A percentile compares a stretch with the other conserved stretches of the same genome.
phyloP scores from a whole-genome alignment of 2,797 vertebrate genomes.

The Paramormyrops hopkinsi region DNA sequence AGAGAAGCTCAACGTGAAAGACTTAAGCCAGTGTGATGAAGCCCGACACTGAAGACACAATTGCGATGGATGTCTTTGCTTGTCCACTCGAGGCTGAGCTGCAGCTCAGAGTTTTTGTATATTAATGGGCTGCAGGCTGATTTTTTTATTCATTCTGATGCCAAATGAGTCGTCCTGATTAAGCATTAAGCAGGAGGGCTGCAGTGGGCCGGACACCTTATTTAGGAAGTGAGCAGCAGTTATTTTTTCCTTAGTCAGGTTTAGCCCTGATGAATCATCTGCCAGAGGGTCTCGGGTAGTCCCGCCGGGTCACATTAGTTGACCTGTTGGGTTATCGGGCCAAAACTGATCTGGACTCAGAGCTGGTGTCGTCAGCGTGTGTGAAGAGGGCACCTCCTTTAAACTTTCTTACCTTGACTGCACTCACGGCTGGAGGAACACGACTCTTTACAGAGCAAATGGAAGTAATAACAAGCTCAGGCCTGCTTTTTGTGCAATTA shows the following conservation, averaged over 20 bases:
- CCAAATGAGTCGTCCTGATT: conserved; percentile 37
- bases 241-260: conserved; percentile 9
- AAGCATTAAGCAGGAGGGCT: conserved; percentile 32
- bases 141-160: conserved; percentile 44
- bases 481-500: conserved; percentile 23
- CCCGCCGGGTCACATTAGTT: conserved; percentile 38
- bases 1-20: not conserved
- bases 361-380: conserved; percentile 37
- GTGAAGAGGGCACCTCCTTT: not conserved
- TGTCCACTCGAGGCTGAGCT: not conserved
- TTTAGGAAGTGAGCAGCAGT: not conserved
- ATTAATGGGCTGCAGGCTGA: conserved; percentile 37
- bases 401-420: not conserved
- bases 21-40: not conserved
- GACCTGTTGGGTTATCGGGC: conserved; percentile 40
- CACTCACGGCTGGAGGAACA: not conserved
- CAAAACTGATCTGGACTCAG: conserved; percentile 31
- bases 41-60: too few species aligned
- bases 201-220: conserved; percentile 13
- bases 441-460: conserved; percentile 34
- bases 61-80: not conserved
- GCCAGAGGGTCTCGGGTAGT: conserved; percentile 24
- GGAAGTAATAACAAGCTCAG: conserved; percentile 35
- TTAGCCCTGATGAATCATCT: not conserved
- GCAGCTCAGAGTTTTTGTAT: conserved; percentile 1